Base-by-base conservation (phyloP, 2,888 invertebrate species). In the Spodoptera picta region DNA sequence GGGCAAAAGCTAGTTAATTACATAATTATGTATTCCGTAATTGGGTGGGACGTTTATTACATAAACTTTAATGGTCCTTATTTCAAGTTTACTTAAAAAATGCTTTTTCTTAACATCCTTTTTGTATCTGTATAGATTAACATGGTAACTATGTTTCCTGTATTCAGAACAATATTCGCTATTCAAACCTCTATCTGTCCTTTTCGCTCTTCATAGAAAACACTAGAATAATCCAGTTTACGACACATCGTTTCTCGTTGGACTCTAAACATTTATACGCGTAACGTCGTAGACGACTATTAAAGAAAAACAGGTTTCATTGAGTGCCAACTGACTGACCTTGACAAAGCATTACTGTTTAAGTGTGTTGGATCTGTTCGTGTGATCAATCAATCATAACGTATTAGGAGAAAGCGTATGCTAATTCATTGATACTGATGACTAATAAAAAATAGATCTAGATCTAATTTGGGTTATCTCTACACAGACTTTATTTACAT, bases 311-410 rank as follows among this genome's bases (percentile, higher is more conserved):
- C 69, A 43, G 69, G 69, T 70, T 74, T 53, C 48, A 56, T 50
- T 47, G 43, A 52, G 48, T 49, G 43, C 49, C 55, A 47, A 60
- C 69, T 52, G 43, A 60, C 69, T 70, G 75, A 69, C 69, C 69
- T 70, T 70, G 69, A 70, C 75, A 54, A 57, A 60, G 52, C 53
- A n/a, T 56, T 73, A 69, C 75, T 70, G 50, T 57, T 74, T 51
- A 54, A 54, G 50, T 69, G 56, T 69, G 61, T 54, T 74, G 53
- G 48, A 56, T 68, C 46, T 42, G 36, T 24, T 57, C 24, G 46
- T 24, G 49, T 23, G 44, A 74, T 61, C 75, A 23, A 70, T 70
- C 69, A 74, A 67, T 46, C 44, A 44, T 57, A 46, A 49, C 49
- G 41, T 41, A 43, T 42, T 36, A 10, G 55, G 71, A 54, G 71